Evolutionary conservation across 2,888 invertebrate species (phyloP).

Genomic region (Gibbula magus): DNA sequence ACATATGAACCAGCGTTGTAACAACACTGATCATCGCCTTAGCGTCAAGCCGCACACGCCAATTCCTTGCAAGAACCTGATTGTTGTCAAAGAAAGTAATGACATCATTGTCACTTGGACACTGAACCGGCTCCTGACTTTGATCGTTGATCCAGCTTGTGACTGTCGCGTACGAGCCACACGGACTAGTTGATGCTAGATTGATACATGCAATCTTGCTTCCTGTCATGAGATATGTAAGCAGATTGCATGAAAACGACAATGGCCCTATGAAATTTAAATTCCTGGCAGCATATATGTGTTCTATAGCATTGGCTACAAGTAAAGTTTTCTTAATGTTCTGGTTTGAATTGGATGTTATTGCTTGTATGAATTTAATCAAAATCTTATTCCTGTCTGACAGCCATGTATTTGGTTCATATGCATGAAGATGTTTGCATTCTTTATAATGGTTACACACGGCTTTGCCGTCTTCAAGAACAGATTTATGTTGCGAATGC

Average conservation of each 20-base stretch:
- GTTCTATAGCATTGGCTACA: not conserved
- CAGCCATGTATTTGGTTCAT: no score
- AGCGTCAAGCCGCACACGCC: constrained; percentile 20
- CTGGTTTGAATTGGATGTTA: not conserved
- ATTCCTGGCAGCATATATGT: not conserved
- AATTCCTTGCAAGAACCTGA: constrained; percentile 27
- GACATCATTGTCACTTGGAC: not conserved
- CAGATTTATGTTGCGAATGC: no score
- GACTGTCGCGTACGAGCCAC: no score
- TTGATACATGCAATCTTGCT: constrained; percentile 10
- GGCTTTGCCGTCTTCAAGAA: no score
- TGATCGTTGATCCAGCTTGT: not conserved
- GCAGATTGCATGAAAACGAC: constrained; percentile 14
- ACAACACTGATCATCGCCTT: constrained; percentile 14
- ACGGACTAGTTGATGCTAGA: not conserved
- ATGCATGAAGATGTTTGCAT: no score
- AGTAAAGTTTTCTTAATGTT: not conserved
- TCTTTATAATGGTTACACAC: no score
- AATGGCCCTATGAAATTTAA: constrained; percentile 6
- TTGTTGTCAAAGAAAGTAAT: constrained; percentile 31
- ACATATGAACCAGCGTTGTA: not conserved
- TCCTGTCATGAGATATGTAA: constrained; percentile 22
- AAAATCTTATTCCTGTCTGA: no score
- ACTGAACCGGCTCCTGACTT: not conserved
- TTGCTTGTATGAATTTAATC: not conserved